Evolutionary conservation across 2,888 invertebrate genomes (phyloP).

Genomic region (Minunthozetes semirufus): DNA sequence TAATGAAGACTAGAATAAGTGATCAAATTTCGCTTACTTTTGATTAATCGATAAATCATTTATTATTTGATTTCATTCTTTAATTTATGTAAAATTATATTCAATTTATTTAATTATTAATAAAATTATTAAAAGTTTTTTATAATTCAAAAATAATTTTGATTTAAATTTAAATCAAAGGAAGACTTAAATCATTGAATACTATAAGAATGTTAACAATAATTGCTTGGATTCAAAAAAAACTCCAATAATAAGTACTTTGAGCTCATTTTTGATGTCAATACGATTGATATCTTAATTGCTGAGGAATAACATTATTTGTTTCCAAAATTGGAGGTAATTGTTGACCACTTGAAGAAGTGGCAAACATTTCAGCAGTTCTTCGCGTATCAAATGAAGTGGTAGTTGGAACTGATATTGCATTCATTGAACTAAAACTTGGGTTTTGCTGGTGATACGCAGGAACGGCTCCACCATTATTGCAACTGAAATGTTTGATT

Average conservation of each 20-base stretch:
- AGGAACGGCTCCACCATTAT: not conserved
- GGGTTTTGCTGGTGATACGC: not conserved
- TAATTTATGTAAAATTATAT: no score
- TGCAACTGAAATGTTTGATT: no score
- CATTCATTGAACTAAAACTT: not conserved
- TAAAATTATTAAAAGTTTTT: no score
- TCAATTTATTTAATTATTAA: no score
- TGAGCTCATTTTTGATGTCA: not conserved
- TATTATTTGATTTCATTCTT: no score
- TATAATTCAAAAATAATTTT: no score
- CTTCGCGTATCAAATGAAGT: constrained; percentile 6
- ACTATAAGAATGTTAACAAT: no score
- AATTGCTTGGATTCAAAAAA: not conserved
- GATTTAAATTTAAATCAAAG: no score
- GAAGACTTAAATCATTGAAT: no score
- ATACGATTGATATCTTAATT: constrained; percentile 14
- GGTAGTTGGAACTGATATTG: not conserved
- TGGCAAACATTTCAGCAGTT: not conserved
- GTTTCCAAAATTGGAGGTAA: constrained; percentile 15
- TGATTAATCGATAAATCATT: no score
- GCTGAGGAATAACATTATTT: constrained; percentile 21
- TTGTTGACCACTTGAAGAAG: not conserved
- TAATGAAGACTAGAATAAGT: constrained; percentile 8
- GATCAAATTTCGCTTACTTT: no score
- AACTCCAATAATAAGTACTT: not conserved